Evolutionary conservation across 64 coral and sea anemone genomes (phyloP), one percentile per base, ranked within the genome.

Genomic region (Cladopsammia gracilis): DNA sequence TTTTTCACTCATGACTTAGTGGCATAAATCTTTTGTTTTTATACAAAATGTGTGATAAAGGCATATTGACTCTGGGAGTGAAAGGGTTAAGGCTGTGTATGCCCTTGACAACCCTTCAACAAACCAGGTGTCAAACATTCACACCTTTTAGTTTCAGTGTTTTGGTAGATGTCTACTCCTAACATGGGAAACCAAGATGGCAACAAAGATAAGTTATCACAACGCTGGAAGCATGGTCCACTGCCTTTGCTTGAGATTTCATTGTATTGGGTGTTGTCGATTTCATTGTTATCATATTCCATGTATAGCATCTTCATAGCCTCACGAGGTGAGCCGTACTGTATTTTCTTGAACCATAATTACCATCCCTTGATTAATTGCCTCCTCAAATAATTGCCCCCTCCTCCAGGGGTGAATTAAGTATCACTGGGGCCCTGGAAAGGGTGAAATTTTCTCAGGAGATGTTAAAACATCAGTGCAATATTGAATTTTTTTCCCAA

Each of bases 271-370:
- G 45, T 58, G 7, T 7, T 91, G 19, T 94, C 88, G 88, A 75
- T 98, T 22, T 72, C 88, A 48, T 42, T 88, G 71, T 62, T 91
- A 13, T 84, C 64, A 15, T 90, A 78, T 50, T 43, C 86, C 10
- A 58, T 98, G 92, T 98, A 94, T 51, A 90, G 20, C 34, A 25
- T 98, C 46, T 45, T 87, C 16, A 66, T 8, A 62, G 92, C 77
- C 65, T 94, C 96, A 6, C 76, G 94, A 79, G 92, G 96, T 98
- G 52, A 64, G 76, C 25, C 13, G 0, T 34, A 34, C 34, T 34
- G 34, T 34, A 34, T 34, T 34, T 59, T 10, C 62, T 67, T 46
- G 3, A 34, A 45, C 15, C 2, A 24, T 45, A 13, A 46, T 83
- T 16, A 8, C 16, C 34, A 15, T 44, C 14, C 42, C 7, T 72